Percentiles rank a stretch among this genome's conserved stretches.
Evolutionary conservation across 92 coral and sea anemone genomes (phyloP).

Genomic region (Plumapathes pennacea): DNA sequence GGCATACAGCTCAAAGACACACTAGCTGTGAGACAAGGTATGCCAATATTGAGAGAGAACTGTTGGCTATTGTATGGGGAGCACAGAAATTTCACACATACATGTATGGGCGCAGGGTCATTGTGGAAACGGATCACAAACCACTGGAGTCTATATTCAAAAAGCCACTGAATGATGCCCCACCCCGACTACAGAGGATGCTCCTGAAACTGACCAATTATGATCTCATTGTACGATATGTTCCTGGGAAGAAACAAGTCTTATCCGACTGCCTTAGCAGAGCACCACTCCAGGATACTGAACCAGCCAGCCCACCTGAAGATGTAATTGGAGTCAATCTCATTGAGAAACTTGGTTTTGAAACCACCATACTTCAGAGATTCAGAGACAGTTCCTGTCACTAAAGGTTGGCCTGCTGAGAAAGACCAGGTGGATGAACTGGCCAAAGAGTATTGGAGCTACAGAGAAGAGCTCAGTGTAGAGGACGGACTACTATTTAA

Average conservation of each 20-base stretch:
- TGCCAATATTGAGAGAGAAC: constrained; percentile 41
- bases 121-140: constrained; percentile 45
- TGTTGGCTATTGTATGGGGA: constrained; percentile 37
- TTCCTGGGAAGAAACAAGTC: constrained; percentile 29
- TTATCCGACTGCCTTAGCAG: constrained; percentile 52
- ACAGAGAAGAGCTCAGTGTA: constrained; percentile 43
- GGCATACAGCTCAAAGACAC: constrained; percentile 39
- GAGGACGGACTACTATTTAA: constrained; percentile 46
- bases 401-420: constrained; percentile 26
- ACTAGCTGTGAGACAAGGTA: constrained; percentile 19
- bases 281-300: constrained; percentile 32
- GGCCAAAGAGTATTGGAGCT: constrained; percentile 34
- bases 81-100: constrained; percentile 45
- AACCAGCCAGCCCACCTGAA: constrained; percentile 13
- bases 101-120: constrained; percentile 35
- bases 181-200: constrained; percentile 55
- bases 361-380: constrained; percentile 8
- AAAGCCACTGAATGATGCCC: constrained; percentile 49
- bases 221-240: constrained; percentile 41
- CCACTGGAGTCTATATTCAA: constrained; percentile 33
- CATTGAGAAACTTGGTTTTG: constrained; percentile 13
- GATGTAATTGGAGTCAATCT: constrained; percentile 31
- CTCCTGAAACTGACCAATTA: constrained; percentile 48
- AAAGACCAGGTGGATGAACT: constrained; percentile 51
- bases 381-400: constrained; percentile 11